Evolutionary conservation across 2,113 vertebrate genomes (phyloP).

Genomic region (Danionella cerebrum): DNA sequence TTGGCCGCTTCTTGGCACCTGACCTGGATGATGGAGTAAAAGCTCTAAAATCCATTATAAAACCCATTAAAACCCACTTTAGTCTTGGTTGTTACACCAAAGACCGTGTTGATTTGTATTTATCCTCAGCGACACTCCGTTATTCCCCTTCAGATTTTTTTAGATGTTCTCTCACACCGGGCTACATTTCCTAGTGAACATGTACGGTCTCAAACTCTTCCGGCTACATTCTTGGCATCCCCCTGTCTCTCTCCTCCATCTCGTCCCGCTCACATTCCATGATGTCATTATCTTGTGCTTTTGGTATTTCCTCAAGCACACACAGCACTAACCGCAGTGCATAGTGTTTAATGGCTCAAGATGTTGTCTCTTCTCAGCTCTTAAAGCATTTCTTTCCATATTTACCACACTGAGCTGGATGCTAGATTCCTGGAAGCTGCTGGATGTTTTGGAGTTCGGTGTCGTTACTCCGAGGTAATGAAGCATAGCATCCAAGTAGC

Average conservation of each 20-base stretch:
- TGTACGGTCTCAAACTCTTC: neutral
- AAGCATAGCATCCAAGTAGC: neutral
- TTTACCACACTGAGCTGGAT: constrained; percentile 3
- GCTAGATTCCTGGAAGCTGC: neutral
- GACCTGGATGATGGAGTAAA: neutral
- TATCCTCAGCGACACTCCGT: no score
- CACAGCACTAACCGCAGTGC: neutral
- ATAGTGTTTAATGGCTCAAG: constrained; percentile 3
- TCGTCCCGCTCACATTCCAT: constrained; percentile 28
- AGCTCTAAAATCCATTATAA: neutral
- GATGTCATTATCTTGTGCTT: constrained; percentile 21
- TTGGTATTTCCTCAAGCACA: constrained; percentile 25
- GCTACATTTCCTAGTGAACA: neutral
- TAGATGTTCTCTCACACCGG: no score
- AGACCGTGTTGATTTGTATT: no score
- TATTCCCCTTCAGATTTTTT: no score
- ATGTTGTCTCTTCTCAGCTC: neutral
- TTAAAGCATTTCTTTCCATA: constrained; percentile 17
- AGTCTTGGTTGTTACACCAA: no score
- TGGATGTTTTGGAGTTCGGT: neutral
- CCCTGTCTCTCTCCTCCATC: constrained; percentile 1
- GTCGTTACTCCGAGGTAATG: constrained; percentile 23
- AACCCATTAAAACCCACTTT: neutral
- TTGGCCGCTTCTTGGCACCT: neutral
- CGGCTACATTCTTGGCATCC: neutral